Evolutionary conservation across 2,797 vertebrate genomes (phyloP), one percentile per base, ranked within the genome.

Genomic region (Tachyglossus aculeatus): DNA sequence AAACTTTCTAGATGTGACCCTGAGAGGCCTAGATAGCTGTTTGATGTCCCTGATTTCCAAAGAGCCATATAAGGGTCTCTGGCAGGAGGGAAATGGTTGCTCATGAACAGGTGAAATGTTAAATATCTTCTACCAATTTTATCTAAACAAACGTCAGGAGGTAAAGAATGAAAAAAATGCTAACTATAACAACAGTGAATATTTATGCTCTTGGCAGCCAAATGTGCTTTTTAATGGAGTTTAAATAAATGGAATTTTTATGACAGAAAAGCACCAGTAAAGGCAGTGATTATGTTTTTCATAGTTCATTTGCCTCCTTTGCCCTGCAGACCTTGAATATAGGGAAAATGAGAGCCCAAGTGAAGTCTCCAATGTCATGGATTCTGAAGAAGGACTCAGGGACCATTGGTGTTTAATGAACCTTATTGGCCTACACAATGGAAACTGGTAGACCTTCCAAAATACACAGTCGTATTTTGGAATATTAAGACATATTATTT

Each of bases 381-480:
- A 86, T 79, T 94, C 90, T 89, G 86, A 91, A 90, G 87, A 90
- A 86, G 89, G 75, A 88, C 83, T 90, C 84, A 90, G 89, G 92
- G 92, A 92, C 83, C 81, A 88, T 92, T 95, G 91, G 88, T 94
- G 91, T 94, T 95, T 93, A 95, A 95, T 91, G 95, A 95, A 91
- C 95, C 94, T 73, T 94, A 92, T 73, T 95, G 94, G 92, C 90
- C 93, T 86, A 64, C 90, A 89, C 87, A 91, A 82, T 94, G 91
- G 89, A 91, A 95, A 88, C 87, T 93, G 91, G 93, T 95, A 90
- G 94, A 94, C 87, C 91, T 86, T 78, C 83, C 83, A 79, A 89
- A 84, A 86, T 78, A 90, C 78, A 88, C 52, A 67, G 73, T 77
- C 82, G 29, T 90, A 84, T 88, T 82, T 74, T 82, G 82, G 83